These are phyloP conservation scores for Tanypteryx hageni DNA, from an alignment of 2,888 invertebrate species.

Conservation along the genomic window DNA sequence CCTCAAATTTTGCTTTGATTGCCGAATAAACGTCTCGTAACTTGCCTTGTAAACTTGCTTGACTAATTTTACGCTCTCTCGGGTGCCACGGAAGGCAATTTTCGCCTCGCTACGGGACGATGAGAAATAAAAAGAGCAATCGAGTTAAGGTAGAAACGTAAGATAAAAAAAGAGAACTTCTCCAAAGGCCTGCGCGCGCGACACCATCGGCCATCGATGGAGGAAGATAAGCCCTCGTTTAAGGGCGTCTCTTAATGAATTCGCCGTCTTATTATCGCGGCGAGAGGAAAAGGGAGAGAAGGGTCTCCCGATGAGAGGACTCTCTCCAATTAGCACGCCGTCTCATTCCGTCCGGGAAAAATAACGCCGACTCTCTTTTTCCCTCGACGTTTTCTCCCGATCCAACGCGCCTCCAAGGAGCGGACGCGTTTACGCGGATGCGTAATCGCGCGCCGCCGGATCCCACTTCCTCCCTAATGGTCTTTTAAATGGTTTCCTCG, in stretches of 20 bases:
- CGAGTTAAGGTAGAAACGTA: not conserved
- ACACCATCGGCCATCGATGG: slow-evolving; percentile 40
- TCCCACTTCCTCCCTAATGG: not conserved
- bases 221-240: slow-evolving; percentile 26
- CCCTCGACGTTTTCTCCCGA: not conserved
- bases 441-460: no score
- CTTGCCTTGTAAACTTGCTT: no score
- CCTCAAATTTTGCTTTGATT: no score
- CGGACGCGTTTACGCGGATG: no score
- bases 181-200: no score
- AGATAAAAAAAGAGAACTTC: not conserved
- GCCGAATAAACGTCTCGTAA: no score
- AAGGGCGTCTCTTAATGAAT: slow-evolving; percentile 42
- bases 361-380: not conserved
- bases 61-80: not conserved
- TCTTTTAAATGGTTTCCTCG: not conserved
- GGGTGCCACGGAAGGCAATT: not conserved
- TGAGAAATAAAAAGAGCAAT: not conserved
- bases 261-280: slow-evolving; percentile 15
- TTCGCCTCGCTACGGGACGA: not conserved
- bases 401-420: not conserved
- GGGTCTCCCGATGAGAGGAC: not conserved
- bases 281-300: not conserved
- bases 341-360: not conserved
- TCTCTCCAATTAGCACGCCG: slow-evolving; percentile 4